These are phyloP conservation scores for Drosophila hydei DNA, from an alignment of 1,140 invertebrate genomes.

Conservation along the genomic window DNA sequence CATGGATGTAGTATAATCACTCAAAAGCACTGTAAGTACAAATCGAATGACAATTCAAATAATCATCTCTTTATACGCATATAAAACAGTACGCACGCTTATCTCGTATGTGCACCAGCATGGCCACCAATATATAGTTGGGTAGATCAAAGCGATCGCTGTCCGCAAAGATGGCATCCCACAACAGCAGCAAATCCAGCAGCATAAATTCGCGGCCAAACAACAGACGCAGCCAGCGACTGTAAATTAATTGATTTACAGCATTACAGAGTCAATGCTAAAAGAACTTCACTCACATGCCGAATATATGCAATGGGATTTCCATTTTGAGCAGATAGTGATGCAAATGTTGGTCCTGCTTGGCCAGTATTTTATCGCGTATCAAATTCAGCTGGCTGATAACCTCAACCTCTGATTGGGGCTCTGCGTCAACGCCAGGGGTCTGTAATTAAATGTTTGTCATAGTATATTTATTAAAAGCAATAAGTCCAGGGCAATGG, in stretches of 20 bases:
- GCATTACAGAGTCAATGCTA: not conserved
- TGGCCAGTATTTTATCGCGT: slow-evolving; percentile 88
- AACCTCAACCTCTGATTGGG: slow-evolving; percentile 86
- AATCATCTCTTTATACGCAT: not conserved
- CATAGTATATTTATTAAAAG: not conserved
- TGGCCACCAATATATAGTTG: slow-evolving; percentile 91
- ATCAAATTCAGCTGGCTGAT: slow-evolving; percentile 89
- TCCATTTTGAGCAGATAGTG: slow-evolving; percentile 88
- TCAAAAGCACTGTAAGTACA: slow-evolving; percentile 85
- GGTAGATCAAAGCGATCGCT: slow-evolving; percentile 88
- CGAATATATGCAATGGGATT: slow-evolving; percentile 91
- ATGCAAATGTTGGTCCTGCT: slow-evolving; percentile 88
- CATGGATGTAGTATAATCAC: slow-evolving; percentile 88
- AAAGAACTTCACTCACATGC: slow-evolving; percentile 88
- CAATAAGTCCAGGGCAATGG: not conserved
- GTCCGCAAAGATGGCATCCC: slow-evolving; percentile 92
- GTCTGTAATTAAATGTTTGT: slow-evolving; percentile 39
- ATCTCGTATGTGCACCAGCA: slow-evolving; percentile 89
- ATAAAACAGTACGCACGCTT: slow-evolving; percentile 85
- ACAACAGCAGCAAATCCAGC: slow-evolving; percentile 89
- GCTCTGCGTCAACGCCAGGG: slow-evolving; percentile 31
- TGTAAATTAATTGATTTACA: slow-evolving; percentile 79
- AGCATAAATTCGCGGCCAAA: slow-evolving; percentile 93
- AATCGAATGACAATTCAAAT: not conserved
- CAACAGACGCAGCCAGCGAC: slow-evolving; percentile 91